Percentiles rank a stretch among this genome's conserved stretches.
Evolutionary conservation across 2,113 vertebrate genomes (phyloP).

Genomic region (Heliornis fulica): DNA sequence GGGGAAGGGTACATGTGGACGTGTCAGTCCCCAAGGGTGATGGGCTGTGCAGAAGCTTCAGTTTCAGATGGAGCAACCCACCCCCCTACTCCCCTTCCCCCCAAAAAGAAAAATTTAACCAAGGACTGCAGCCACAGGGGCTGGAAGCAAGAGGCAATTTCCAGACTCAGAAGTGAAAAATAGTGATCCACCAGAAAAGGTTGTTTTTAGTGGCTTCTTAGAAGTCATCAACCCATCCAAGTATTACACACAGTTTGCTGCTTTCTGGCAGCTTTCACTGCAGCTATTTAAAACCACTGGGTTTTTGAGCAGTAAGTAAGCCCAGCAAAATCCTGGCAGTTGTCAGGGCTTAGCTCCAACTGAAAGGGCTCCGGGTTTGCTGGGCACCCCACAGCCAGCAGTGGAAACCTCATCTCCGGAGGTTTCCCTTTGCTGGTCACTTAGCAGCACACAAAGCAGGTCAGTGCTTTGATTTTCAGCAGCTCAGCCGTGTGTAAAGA

Average conservation of each 20-base stretch:
- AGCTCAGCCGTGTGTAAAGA: background rate
- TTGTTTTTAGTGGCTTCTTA: background rate
- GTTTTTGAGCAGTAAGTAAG: background rate
- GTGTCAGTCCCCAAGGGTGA: accelerated
- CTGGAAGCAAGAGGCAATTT: background rate
- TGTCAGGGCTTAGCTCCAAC: background rate
- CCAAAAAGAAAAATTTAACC: background rate
- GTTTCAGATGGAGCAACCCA: background rate
- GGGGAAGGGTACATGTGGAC: accelerated
- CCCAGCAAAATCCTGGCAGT: background rate
- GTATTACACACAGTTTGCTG: background rate
- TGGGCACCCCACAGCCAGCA: background rate
- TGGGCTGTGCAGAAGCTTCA: background rate
- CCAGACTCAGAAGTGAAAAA: background rate
- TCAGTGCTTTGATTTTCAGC: background rate
- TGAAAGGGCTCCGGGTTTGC: accelerated
- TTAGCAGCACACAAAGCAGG: background rate
- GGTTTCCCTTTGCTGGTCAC: background rate
- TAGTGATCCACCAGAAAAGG: background rate
- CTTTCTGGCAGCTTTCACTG: background rate
- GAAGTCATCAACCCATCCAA: accelerated
- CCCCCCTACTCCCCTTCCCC: no score
- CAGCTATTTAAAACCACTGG: background rate
- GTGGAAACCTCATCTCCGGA: background rate
- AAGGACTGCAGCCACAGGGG: background rate